Evolutionary conservation across 2,888 invertebrate genomes (phyloP).

Genomic region (Polyommatus icarus): DNA sequence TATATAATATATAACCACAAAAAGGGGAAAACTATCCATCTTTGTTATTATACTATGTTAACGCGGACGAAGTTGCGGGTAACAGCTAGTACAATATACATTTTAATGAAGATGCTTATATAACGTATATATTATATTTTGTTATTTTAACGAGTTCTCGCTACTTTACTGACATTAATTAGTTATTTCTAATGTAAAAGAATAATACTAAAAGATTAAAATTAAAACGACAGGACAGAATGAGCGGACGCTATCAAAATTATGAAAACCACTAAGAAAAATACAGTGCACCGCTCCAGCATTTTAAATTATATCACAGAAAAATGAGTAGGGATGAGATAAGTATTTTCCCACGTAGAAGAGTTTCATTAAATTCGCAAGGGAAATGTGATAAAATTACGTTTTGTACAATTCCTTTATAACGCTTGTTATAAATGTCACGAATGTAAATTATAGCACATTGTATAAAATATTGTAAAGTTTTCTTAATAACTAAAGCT

Average conservation of each 20-base stretch:
- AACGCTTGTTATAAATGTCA: neutral
- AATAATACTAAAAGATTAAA: constrained; percentile 26
- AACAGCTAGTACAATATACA: no score
- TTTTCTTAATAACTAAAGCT: neutral
- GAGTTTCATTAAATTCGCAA: constrained; percentile 26
- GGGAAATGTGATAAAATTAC: constrained; percentile 31
- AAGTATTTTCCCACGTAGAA: constrained; percentile 30
- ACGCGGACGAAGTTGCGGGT: no score
- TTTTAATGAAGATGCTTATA: neutral
- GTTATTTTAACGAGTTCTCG: neutral
- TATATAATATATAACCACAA: no score
- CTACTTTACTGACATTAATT: neutral
- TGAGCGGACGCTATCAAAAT: constrained; percentile 32
- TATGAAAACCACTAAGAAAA: constrained; percentile 33
- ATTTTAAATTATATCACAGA: constrained; percentile 31
- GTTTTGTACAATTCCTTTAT: constrained; percentile 5
- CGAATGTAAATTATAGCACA: neutral
- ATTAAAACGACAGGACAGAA: constrained; percentile 7
- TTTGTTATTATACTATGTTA: no score
- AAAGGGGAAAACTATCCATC: no score
- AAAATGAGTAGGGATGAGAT: constrained; percentile 27
- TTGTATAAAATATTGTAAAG: neutral
- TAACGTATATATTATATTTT: neutral
- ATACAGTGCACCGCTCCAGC: constrained; percentile 30
- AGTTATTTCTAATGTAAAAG: neutral